A percentile compares a stretch with the other conserved stretches of the same genome.
Evolutionary conservation across 2,113 vertebrate genomes (phyloP).

Genomic region (Ochotona princeps): DNA sequence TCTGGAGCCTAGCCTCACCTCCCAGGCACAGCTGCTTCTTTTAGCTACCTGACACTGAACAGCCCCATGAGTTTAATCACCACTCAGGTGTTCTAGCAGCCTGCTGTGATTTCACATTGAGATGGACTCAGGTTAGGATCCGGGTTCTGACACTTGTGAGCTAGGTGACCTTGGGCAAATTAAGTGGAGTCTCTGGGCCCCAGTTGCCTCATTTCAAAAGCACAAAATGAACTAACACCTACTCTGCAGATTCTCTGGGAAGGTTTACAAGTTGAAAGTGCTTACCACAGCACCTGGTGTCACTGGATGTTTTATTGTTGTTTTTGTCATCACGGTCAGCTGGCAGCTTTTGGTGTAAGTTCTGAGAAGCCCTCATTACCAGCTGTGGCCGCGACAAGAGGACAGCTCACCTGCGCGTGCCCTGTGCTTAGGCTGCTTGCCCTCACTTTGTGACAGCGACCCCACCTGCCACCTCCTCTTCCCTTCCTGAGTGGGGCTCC

Average conservation of each 20-base stretch:
- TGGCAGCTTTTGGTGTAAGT: neutral
- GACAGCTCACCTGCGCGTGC: too few species aligned
- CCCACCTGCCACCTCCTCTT: neutral
- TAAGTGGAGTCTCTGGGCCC: neutral
- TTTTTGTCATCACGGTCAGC: neutral
- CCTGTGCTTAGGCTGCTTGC: neutral
- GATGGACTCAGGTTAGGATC: neutral
- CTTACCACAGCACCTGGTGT: neutral
- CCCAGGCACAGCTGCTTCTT: conserved; percentile 19
- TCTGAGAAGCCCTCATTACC: conserved; percentile 14
- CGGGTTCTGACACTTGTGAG: neutral
- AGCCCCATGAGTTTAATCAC: neutral
- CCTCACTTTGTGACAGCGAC: neutral
- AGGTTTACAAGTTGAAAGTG: neutral
- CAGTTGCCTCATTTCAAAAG: neutral
- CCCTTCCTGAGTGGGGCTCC: neutral
- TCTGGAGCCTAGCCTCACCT: neutral
- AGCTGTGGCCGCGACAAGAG: neutral
- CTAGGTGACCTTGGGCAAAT: conserved; percentile 21
- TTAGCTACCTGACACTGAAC: neutral
- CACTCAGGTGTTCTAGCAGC: neutral
- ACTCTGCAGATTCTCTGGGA: neutral
- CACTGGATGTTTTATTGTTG: neutral
- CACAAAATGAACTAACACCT: neutral
- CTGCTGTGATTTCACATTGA: neutral